Evolutionary conservation across 2,888 invertebrate genomes (phyloP), one percentile per base, ranked within the genome.

Genomic region (Lottia gigantea): DNA sequence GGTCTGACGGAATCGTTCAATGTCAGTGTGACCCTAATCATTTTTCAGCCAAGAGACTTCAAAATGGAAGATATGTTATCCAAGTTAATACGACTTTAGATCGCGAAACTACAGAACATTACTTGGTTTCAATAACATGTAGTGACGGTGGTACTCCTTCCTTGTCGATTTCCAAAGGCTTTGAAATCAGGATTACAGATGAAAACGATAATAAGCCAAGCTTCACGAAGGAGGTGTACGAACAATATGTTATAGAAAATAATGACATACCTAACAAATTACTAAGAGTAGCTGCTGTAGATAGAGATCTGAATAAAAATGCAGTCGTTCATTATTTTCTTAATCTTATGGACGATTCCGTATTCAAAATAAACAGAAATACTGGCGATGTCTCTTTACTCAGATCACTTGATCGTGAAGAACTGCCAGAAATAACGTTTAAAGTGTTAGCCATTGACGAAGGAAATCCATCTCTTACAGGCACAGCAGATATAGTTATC

Each of bases 171-270:
- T 68, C 66, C 14, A 74, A 71, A 16, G 70, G 66, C 11, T 74
- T 82, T 62, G 71, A 65, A 12, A 76, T 81, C 23, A 71, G 68
- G 19, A 71, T 83, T 1, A 46, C 65, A 0, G 83, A 83, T 67
- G 73, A 74, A 46, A 83, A 83, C 71, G 83, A 83, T 73, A 74
- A 82, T 68, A 64, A 67, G 7, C 83, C 83, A 0, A 46, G 69
- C 31, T 82, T 82, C 71, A 45, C 47, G 12, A 62, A 74, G 40
- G 25, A 71, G 11, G 69, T 71, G n/a, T 79, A 79, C 68, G 49
- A 26, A 12, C 72, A 70, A 12, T 71, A 70, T 11, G 66, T 82
- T 11, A 62, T 55, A 23, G 83, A 84, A 63, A 79, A 80, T 73
- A 76, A 71, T 16, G n/a, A 64, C 7, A 62, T 71, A 16, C 76